Evolutionary conservation across 2,113 vertebrate species (phyloP), one percentile per base, ranked within the genome.

Genomic region (Synchiropus splendidus): DNA sequence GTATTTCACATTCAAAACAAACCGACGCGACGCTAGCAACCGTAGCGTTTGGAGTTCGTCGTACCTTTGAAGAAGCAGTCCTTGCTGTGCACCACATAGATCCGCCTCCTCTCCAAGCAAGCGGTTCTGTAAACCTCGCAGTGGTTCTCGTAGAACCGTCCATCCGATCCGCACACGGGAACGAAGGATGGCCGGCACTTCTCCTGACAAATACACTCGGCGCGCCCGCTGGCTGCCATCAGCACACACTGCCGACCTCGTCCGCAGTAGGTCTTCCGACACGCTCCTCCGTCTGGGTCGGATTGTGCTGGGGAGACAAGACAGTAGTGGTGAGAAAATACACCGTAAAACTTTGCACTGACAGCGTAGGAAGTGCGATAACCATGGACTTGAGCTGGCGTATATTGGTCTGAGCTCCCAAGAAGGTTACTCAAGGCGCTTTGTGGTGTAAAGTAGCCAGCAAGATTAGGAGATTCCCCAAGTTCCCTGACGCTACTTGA

Each of bases 31-130:
- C n/a, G n/a, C n/a, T n/a, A n/a, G n/a, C n/a, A n/a, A n/a, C n/a
- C n/a, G n/a, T n/a, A n/a, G n/a, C n/a, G n/a, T n/a, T n/a, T n/a
- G 21, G 12, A 10, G 36, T 48, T 0, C 2, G 31, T 66, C 10
- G 62, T 89, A 98, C 94, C 94, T 97, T 83, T 91, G 78, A 97
- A 92, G 85, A 97, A 96, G 49, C 94, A 98, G 67, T 89, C 90
- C 77, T 92, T 94, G 89, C 85, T 91, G 80, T 87, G 90, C 13
- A 87, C 61, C 15, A 86, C 76, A 39, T 83, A 80, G 67, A 95
- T 87, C 45, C 82, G 85, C 59, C 79, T 89, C 46, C 78, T 80
- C 79, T 88, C 85, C 75, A 92, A 81, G 39, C 94, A 98, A 0
- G 92, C 89, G 2, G 89, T 78, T 16, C 87, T 88, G 64, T 92